phyloP scores from a whole-genome alignment of 2,888 invertebrate genomes.

The Ethmia dodecea region DNA sequence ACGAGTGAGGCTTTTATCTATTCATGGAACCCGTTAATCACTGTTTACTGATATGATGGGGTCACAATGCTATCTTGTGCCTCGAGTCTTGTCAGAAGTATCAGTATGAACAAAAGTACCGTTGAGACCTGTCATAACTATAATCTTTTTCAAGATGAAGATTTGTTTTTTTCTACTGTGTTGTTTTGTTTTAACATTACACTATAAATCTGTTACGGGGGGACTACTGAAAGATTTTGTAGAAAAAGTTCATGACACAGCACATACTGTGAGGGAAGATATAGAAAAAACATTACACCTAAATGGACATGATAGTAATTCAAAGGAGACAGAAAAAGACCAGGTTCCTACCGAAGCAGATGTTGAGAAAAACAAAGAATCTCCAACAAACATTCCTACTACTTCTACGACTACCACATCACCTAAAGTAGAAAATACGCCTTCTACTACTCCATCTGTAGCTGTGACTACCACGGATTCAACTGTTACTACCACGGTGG shows the following conservation, averaged over 20 bases:
- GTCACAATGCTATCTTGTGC: constrained; percentile 36
- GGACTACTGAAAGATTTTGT: constrained; percentile 31
- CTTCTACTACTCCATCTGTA: no score
- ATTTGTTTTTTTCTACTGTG: constrained; percentile 25
- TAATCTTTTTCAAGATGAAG: constrained; percentile 31
- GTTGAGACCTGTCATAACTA: not conserved
- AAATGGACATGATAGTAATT: constrained; percentile 15
- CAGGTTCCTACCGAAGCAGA: not conserved
- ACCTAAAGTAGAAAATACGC: not conserved
- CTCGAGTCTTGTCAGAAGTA: constrained; percentile 15
- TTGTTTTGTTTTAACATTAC: constrained; percentile 27
- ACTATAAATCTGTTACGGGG: constrained; percentile 28
- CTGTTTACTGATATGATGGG: constrained; percentile 24
- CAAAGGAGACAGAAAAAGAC: constrained; percentile 1
- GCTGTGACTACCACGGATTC: constrained; percentile 14
- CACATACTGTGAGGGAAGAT: constrained; percentile 30
- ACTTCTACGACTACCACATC: not conserved
- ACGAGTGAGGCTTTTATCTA: constrained; percentile 27
- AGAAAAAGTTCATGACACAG: constrained; percentile 27
- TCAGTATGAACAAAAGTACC: constrained; percentile 22
- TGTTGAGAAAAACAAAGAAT: not conserved
- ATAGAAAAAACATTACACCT: constrained; percentile 25
- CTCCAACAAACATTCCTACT: not conserved
- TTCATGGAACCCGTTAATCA: constrained; percentile 24
- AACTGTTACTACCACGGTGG: constrained; percentile 10